Evolutionary conservation across 2,888 invertebrate genomes (phyloP).

Genomic region (Monochamus alternatus): DNA sequence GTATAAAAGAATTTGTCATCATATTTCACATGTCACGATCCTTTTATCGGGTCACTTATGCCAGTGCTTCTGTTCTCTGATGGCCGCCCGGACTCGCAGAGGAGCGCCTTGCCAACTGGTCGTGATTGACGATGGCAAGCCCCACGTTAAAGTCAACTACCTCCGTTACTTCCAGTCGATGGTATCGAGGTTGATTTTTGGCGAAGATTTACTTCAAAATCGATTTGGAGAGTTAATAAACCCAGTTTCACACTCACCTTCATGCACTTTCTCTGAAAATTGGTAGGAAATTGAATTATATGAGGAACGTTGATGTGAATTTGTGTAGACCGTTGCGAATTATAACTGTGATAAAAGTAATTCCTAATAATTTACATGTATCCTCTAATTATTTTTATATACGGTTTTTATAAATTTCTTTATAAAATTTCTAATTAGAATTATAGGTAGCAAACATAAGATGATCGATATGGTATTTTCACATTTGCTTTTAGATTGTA

Average conservation of each 20-base stretch:
- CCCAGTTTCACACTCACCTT: not conserved
- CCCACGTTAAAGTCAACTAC: constrained; percentile 50
- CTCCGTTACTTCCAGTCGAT: constrained; percentile 49
- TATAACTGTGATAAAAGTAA: no score
- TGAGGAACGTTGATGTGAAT: no score
- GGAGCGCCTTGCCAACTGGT: constrained; percentile 55
- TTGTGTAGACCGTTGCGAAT: no score
- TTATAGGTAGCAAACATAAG: no score
- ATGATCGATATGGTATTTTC: no score
- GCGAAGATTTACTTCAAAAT: constrained; percentile 14
- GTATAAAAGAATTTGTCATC: constrained; percentile 59
- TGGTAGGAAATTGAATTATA: no score
- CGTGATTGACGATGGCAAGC: constrained; percentile 57
- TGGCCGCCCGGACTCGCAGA: constrained; percentile 46
- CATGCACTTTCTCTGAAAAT: not conserved
- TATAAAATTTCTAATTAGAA: no score
- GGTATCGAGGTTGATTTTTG: constrained; percentile 35
- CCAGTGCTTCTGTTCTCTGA: constrained; percentile 47
- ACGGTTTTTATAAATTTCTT: no score
- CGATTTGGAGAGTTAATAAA: constrained; percentile 16
- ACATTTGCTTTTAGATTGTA: no score
- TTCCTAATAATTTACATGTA: no score
- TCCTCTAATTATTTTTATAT: no score
- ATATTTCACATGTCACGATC: constrained; percentile 60
- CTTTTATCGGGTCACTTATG: constrained; percentile 59